Base-by-base conservation (phyloP, 2,797 vertebrate genomes). In the Novumbra hubbsi region DNA sequence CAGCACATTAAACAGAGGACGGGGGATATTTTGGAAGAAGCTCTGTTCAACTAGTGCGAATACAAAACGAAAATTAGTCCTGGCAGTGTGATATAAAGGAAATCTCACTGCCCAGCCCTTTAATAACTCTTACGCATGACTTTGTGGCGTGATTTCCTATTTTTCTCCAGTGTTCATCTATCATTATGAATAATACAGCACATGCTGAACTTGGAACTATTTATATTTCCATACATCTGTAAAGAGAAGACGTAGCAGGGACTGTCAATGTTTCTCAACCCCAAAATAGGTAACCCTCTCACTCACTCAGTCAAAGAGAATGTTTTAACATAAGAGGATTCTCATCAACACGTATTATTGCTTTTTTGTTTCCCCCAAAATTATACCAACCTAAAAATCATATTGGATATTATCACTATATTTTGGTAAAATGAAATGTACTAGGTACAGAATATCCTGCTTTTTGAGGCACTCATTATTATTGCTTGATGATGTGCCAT, bases 161-260 rank as follows among this genome's bases (percentile, higher is more conserved):
- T 68, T 68, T 48, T 68, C 38, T 21, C 41, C 21, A 48, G 21
- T 45, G 24, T 50, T 27, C 21, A 45, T 69, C 48, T 27, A 27
- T 69, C 24, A 69, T 69, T 30, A 69, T 69, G 68, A 69, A 69
- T 69, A 27, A 69, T 68, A 45, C 67, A 68, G 21, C 21, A 69
- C 62, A 28, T 49, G 41, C 68, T 50, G 15, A 32, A 64, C 63
- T 16, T 30, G 28, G 63, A 65, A 65, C 27, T 30, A 11, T 62
- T 64, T 64, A 28, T 30, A 1, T 16, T 7, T 17, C 30, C 14
- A 19, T 65, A 19, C 15, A 65, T 32, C 41, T 14, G 41, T 32
- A 65, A 17, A 14, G 15, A 69, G 2, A 69, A 69, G 45, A 69
- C 24, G 17, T 50, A 6, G 45, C 32, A 11, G 17, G 65, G 17